These are phyloP conservation scores for Pristiophorus japonicus DNA, from an alignment of 2,113 vertebrate species.

Conservation along the genomic window DNA sequence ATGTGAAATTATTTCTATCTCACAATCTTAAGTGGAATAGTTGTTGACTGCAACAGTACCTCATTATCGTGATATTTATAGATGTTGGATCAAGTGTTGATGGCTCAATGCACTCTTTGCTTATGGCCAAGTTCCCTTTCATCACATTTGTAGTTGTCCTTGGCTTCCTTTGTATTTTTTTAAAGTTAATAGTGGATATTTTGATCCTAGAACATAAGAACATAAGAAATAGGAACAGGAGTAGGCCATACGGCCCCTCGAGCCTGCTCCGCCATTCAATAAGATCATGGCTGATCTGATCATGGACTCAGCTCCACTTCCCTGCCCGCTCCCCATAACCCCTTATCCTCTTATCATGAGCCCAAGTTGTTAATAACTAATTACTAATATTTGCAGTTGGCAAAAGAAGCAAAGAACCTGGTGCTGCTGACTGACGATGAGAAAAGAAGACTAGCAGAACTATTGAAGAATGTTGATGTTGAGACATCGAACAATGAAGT, in stretches of 20 bases:
- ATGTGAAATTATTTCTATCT: constrained; percentile 52
- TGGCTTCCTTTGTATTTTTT: background rate
- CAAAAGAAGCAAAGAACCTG: constrained; percentile 59
- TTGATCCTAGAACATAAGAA: no score
- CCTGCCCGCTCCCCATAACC: no score
- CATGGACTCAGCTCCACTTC: no score
- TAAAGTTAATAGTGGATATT: background rate
- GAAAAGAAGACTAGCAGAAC: constrained; percentile 67
- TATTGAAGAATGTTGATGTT: constrained; percentile 64
- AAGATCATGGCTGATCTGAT: no score
- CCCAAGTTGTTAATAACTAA: background rate
- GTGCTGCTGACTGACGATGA: constrained; percentile 68
- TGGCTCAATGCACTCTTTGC: constrained; percentile 38
- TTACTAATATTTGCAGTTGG: constrained; percentile 60
- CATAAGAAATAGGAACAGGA: no score
- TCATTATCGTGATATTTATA: background rate
- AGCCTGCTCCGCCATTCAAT: no score
- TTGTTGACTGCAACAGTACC: background rate
- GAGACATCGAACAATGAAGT: constrained; percentile 55
- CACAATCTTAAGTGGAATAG: background rate
- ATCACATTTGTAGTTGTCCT: background rate
- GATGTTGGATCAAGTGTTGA: background rate
- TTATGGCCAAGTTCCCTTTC: constrained; percentile 41
- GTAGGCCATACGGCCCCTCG: no score
- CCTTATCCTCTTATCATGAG: no score